Evolutionary conservation across 2,888 invertebrate genomes (phyloP).

Genomic region (Lacanobia wlatinum): DNA sequence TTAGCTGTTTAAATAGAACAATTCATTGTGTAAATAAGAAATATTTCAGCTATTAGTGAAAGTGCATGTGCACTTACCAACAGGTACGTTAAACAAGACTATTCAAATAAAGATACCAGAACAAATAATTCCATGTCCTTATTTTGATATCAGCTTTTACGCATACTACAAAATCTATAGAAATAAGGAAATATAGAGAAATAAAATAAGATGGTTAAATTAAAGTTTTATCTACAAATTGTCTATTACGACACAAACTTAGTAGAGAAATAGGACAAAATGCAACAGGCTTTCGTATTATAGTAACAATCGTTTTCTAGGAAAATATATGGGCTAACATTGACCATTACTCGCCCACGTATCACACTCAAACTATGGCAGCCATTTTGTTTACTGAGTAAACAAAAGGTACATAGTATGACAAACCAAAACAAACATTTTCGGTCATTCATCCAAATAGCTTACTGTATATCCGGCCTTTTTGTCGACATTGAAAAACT

Average conservation of each 20-base stretch:
- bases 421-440: slow-evolving; percentile 17
- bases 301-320: slow-evolving; percentile 71
- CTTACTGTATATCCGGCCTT: slow-evolving; percentile 42
- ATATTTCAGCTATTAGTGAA: background rate
- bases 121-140: slow-evolving; percentile 17
- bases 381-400: slow-evolving; percentile 65
- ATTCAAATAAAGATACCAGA: slow-evolving; percentile 28
- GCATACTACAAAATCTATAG: slow-evolving; percentile 13
- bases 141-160: slow-evolving; percentile 21
- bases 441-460: slow-evolving; percentile 24
- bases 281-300: slow-evolving; percentile 52
- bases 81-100: slow-evolving; percentile 3
- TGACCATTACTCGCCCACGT: slow-evolving; percentile 79
- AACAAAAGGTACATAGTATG: slow-evolving; percentile 7
- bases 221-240: slow-evolving; percentile 37
- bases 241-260: slow-evolving; percentile 19
- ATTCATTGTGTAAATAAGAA: background rate
- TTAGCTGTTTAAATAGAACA: background rate
- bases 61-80: slow-evolving; percentile 16
- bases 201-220: slow-evolving; percentile 24
- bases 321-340: slow-evolving; percentile 75
- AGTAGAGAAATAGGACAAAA: slow-evolving; percentile 18
- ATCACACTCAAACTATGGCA: slow-evolving; percentile 66
- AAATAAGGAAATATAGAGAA: slow-evolving; percentile 19
- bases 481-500: slow-evolving; percentile 47